Base-by-base conservation (phyloP, 1,140 invertebrate species). In the Myzus persicae region DNA sequence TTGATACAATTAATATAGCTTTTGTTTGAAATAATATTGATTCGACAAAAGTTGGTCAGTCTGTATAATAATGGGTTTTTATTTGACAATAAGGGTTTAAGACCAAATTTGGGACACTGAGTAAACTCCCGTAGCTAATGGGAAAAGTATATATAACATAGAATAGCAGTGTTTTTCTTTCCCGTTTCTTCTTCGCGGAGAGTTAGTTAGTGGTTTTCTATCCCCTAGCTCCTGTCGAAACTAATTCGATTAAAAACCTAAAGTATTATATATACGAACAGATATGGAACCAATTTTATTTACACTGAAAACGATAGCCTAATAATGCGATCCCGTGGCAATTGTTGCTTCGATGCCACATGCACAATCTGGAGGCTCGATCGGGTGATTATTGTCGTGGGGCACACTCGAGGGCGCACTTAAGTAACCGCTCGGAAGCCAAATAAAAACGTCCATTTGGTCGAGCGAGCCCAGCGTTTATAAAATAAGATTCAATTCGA, bases 191-290 rank as follows among this genome's bases (percentile, higher is more conserved):
- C 40, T 48, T 48, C 5, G 8, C 0, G 81, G 51, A 46, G 51
- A 46, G 84, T 84, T 82, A 90, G n/a, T 91, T 36, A 54, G 91
- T 85, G 91, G 91, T 93, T 36, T 91, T 44, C 31, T 22, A 20
- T 81, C 46, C 54, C 22, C n/a, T 48, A 36, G 22, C 40, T 4
- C 31, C 44, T 36, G 31, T 93, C 81, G 54, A 93, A 85, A 93
- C 81, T 93, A 93, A 93, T 93, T 85, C 76, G 91, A 93, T 93
- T 93, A 93, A 93, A 93, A 93, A 51, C 81, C n/a, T 92, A 24
- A 38, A 92, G 44, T 92, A 3, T 36, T 88, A 87, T 46, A 51
- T 54, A 54, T 54, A 38, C 22, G 11, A 4, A 42, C 48, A 90
- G 36, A 90, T 59, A 90, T 40, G 38, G 11, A 42, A 67, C 26